Conservation (phyloP, 2,113 vertebrate species). For the Cololabis saira region DNA sequence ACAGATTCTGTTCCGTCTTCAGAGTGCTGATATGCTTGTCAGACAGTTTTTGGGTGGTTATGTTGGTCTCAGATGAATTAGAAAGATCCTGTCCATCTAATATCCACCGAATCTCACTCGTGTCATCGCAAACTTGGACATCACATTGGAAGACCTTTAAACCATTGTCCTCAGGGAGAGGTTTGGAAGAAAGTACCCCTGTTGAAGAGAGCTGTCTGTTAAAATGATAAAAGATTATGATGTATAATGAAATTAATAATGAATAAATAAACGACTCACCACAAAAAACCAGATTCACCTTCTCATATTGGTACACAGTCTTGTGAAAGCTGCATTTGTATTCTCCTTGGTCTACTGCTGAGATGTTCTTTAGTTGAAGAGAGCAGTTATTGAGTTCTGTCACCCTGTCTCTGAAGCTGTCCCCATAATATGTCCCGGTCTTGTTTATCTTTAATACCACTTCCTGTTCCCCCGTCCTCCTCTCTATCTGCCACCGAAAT, state of each 20-base stretch:
- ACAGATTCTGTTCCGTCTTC: fast-evolving
- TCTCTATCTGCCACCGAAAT: slow-evolving; percentile 15
- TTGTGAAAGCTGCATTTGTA: background rate
- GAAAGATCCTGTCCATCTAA: background rate
- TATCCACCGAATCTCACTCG: slow-evolving; percentile 32
- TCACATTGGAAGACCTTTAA: background rate
- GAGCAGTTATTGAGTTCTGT: background rate
- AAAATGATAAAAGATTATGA: background rate
- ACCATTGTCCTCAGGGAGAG: fast-evolving
- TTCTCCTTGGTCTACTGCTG: fast-evolving
- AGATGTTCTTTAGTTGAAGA: background rate
- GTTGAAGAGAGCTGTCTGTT: slow-evolving; percentile 6
- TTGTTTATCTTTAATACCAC: background rate
- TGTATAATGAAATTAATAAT: background rate
- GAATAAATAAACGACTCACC: slow-evolving; percentile 46
- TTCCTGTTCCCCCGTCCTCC: fast-evolving
- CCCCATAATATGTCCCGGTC: background rate
- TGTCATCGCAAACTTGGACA: background rate
- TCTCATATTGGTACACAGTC: fast-evolving
- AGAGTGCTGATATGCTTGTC: slow-evolving; percentile 10
- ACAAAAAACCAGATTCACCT: background rate
- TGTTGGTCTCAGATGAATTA: background rate
- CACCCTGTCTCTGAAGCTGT: fast-evolving
- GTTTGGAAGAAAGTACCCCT: fast-evolving
- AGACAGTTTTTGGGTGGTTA: too few species aligned